These are phyloP conservation scores for Sebastiscus albofasciatus DNA, from an alignment of 2,797 vertebrate genomes.

Conservation along the genomic window DNA sequence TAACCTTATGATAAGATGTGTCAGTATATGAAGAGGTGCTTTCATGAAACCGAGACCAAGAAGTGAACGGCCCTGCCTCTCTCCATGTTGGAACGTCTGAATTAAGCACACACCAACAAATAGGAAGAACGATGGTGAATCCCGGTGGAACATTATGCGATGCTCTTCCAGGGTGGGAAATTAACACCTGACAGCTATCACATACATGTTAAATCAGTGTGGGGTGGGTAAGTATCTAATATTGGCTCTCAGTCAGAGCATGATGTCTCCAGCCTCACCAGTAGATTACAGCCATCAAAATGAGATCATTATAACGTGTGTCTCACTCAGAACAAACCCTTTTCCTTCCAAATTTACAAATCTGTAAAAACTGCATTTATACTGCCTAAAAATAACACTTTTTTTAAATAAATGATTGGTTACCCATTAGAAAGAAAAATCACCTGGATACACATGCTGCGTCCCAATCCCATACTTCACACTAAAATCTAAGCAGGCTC, in stretches of 20 bases:
- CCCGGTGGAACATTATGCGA: conserved; percentile 1
- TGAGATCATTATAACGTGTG: not conserved
- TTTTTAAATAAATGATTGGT: not conserved
- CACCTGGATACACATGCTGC: not conserved
- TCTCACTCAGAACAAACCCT: not conserved
- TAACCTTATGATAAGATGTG: conserved; percentile 11
- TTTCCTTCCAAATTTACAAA: not conserved
- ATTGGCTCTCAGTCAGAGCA: not conserved
- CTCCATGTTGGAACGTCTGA: conserved; percentile 19
- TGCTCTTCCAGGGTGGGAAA: conserved; percentile 42
- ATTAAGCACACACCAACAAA: conserved; percentile 21
- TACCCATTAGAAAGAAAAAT: not conserved
- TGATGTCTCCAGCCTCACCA: not conserved
- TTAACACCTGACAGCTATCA: not conserved
- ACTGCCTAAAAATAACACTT: not conserved
- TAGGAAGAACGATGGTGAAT: not conserved
- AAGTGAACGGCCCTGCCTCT: conserved; percentile 5
- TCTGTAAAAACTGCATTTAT: not conserved
- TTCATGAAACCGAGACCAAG: conserved; percentile 55
- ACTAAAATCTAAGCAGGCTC: not conserved
- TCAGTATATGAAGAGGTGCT: conserved; percentile 34
- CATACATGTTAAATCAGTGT: not conserved
- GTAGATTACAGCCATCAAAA: not conserved
- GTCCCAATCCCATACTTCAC: not conserved
- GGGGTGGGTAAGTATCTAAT: not conserved